Conservation (phyloP, 1,140 invertebrate genomes). For the Orchestia grillus region DNA sequence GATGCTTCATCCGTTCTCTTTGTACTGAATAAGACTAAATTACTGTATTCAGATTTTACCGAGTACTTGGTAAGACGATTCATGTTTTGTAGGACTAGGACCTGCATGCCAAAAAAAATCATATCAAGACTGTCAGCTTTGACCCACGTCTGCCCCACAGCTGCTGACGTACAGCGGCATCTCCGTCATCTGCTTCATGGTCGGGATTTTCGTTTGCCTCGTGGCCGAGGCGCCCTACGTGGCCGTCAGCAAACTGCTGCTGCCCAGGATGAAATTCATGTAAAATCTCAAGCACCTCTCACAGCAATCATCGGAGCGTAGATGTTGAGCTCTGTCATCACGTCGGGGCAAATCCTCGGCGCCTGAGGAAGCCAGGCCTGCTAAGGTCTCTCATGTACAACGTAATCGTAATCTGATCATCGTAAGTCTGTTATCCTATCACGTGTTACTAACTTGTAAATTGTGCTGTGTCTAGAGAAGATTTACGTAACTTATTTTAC, state of each 20-base stretch:
- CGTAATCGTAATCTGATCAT: too few species aligned
- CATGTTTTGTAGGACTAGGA: background rate
- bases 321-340: too few species aligned
- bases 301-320: too few species aligned
- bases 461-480: too few species aligned
- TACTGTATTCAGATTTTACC: too few species aligned
- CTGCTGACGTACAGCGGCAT: background rate
- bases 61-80: background rate
- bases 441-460: too few species aligned
- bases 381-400: too few species aligned
- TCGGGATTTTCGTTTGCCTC: background rate
- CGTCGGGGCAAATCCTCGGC: too few species aligned
- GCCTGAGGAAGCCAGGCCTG: too few species aligned
- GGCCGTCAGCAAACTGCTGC: background rate
- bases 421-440: too few species aligned
- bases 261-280: background rate
- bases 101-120: background rate
- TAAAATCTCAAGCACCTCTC: background rate
- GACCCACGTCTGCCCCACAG: background rate
- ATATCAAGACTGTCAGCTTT: background rate
- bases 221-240: background rate
- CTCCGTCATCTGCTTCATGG: background rate
- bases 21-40: too few species aligned
- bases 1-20: background rate
- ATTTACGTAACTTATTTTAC: too few species aligned